A percentile compares a stretch with the other conserved stretches of the same genome.
Evolutionary conservation across 2,113 vertebrate species (phyloP).

Genomic region (Mungos mungo): DNA sequence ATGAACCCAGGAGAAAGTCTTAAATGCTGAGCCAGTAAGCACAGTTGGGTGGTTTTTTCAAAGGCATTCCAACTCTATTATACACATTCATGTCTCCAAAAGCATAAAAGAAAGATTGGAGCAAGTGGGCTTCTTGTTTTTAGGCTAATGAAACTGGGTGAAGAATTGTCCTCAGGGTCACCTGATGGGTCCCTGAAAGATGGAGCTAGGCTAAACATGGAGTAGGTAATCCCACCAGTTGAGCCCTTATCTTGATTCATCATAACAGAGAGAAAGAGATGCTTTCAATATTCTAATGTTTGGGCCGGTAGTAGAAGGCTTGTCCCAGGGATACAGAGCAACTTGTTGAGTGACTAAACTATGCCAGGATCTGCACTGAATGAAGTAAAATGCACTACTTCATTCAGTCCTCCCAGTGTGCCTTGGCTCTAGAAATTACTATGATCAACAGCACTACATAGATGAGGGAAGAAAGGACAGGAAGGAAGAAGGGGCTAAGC

Average conservation of each 20-base stretch:
- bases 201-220: not conserved
- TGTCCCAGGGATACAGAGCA: not conserved
- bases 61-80: conserved; percentile 25
- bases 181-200: not conserved
- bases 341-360: accelerated
- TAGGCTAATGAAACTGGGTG: not conserved
- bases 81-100: not conserved
- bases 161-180: not conserved
- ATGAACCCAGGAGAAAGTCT: conserved; percentile 58
- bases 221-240: not conserved
- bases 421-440: not conserved
- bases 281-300: not conserved
- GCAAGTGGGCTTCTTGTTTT: not conserved
- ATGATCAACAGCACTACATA: not conserved
- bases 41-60: not conserved
- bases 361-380: not conserved
- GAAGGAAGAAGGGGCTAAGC: not conserved
- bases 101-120: not conserved
- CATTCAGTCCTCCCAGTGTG: not conserved
- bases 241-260: not conserved
- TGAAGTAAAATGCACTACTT: not conserved
- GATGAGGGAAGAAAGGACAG: not conserved
- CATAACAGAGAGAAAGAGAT: not conserved
- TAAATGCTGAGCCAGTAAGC: conserved; percentile 54
- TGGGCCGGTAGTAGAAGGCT: no score